A percentile compares a stretch with the other conserved stretches of the same genome.
Evolutionary conservation across 2,797 vertebrate genomes (phyloP).

Genomic region (Enoplosus armatus): DNA sequence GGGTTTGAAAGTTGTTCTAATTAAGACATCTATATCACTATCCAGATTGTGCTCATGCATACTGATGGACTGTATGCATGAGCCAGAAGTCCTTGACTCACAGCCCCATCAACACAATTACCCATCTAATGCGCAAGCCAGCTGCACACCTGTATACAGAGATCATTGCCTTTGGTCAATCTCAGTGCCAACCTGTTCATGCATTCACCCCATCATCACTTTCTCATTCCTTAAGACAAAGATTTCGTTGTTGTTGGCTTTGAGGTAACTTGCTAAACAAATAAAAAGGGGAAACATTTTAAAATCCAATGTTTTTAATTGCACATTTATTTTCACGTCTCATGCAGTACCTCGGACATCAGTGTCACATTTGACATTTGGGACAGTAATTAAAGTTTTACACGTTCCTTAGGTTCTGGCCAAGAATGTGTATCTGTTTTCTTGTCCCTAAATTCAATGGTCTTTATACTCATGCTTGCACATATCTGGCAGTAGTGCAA

Average conservation of each 20-base stretch:
- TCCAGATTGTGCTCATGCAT: conserved; percentile 22
- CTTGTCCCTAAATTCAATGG: not conserved
- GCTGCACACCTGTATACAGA: conserved; percentile 2
- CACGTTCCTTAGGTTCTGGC: not conserved
- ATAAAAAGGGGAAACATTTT: conserved; percentile 2
- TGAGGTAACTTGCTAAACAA: not conserved
- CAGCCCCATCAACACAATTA: conserved; percentile 14
- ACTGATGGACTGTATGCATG: conserved; percentile 13
- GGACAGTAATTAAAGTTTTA: not conserved
- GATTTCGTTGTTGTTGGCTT: not conserved
- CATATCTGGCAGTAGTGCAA: not conserved
- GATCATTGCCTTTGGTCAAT: not conserved
- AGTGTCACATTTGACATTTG: not conserved
- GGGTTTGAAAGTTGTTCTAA: conserved; percentile 44
- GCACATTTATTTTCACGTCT: not conserved
- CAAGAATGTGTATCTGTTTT: not conserved
- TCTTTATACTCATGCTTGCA: not conserved
- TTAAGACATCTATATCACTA: conserved; percentile 53
- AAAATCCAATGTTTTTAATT: too few relatives aligned
- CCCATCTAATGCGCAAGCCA: conserved; percentile 4
- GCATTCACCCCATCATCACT: not conserved
- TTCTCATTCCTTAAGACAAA: not conserved
- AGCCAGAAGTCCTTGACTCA: conserved; percentile 21
- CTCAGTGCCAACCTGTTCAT: not conserved
- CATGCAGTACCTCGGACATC: not conserved